Conservation (phyloP, 35 echinoderm and acorn worm species). For the Apostichopus parvimensis region DNA sequence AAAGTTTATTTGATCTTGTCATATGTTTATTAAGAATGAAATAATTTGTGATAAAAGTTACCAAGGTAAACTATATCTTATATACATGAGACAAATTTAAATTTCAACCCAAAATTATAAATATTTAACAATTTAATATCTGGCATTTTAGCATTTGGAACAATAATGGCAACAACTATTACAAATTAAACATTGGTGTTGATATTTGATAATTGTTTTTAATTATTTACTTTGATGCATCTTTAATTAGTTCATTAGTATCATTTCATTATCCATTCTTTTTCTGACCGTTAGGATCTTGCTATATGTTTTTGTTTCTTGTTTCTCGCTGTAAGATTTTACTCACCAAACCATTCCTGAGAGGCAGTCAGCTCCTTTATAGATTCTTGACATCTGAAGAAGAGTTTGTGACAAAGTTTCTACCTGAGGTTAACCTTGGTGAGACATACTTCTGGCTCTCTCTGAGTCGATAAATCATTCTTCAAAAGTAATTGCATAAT, state of each 20-base stretch:
- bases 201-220: neutral
- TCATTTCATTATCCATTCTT: neutral
- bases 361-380: conserved; percentile 91
- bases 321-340: conserved; percentile 56
- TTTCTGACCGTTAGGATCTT: too few relatives aligned
- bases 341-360: conserved; percentile 84
- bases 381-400: conserved; percentile 85
- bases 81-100: too few relatives aligned
- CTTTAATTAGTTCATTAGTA: neutral
- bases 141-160: too few relatives aligned
- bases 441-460: neutral
- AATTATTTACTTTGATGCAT: neutral
- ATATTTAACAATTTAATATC: too few relatives aligned
- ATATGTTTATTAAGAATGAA: too few relatives aligned
- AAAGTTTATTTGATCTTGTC: too few relatives aligned
- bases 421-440: conserved; percentile 94
- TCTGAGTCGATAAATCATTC: too few relatives aligned
- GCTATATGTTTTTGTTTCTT: neutral
- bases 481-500: too few relatives aligned
- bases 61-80: too few relatives aligned
- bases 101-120: too few relatives aligned
- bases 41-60: too few relatives aligned
- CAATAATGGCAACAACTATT: too few relatives aligned
- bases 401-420: conserved; percentile 91
- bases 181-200: neutral